Conservation (phyloP, 2,113 vertebrate species). For the Archilochus colubris region DNA sequence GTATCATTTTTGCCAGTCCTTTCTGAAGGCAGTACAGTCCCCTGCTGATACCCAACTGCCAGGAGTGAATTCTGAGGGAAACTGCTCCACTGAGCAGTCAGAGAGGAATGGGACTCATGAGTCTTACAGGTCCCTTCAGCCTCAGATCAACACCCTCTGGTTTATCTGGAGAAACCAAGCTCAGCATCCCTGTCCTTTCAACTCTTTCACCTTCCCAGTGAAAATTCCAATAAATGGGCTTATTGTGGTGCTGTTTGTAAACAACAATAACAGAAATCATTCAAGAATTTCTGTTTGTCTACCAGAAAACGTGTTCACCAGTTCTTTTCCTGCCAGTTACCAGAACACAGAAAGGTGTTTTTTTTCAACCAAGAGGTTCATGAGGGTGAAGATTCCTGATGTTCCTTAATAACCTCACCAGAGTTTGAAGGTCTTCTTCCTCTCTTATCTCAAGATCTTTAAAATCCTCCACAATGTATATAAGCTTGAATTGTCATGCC, state of each 20-base stretch:
- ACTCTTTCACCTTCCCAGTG: neutral
- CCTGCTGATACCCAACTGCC: neutral
- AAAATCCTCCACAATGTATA: neutral
- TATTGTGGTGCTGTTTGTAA: neutral
- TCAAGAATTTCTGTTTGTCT: neutral
- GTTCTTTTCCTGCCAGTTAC: neutral
- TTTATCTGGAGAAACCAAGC: neutral
- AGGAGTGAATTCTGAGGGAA: neutral
- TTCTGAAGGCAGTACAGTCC: neutral
- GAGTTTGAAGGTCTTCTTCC: neutral
- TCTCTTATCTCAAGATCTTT: neutral
- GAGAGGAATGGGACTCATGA: neutral
- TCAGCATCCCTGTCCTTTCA: neutral
- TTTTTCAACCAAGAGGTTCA: neutral
- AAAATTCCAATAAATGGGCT: neutral
- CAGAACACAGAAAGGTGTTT: neutral
- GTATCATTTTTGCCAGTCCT: neutral
- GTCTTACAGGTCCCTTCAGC: neutral
- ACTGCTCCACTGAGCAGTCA: neutral
- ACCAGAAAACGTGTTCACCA: neutral
- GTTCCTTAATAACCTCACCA: neutral
- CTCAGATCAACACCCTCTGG: neutral
- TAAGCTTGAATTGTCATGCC: neutral
- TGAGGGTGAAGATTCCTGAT: neutral
- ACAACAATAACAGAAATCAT: neutral